Evolutionary conservation across 2,113 vertebrate genomes (phyloP).

Genomic region (Opisthocomus hoazin): DNA sequence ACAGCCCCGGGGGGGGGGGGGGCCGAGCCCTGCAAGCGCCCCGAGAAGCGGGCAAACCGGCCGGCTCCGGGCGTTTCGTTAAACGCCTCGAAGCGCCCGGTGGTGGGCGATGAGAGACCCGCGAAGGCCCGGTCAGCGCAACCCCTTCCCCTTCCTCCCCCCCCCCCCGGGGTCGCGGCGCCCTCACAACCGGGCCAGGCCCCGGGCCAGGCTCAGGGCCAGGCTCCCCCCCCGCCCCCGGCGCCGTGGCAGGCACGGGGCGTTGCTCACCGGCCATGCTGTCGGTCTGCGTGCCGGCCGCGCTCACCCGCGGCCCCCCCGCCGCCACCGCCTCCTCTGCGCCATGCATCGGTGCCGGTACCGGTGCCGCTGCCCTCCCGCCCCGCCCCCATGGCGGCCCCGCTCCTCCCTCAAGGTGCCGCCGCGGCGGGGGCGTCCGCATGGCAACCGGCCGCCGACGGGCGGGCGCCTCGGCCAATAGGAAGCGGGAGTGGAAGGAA

Average conservation of each 20-base stretch:
- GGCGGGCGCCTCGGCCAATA: not conserved
- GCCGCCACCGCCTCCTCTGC: not conserved
- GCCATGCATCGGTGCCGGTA: conserved; percentile 45
- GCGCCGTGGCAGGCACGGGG: not conserved
- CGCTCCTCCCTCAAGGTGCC: not conserved
- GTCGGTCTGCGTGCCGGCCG: conserved; percentile 68
- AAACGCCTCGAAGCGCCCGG: not conserved
- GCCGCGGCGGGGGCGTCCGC: not conserved
- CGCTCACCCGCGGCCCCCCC: conserved; percentile 23
- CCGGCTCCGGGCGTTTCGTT: not conserved
- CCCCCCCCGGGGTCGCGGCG: not conserved
- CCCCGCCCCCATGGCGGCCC: not conserved
- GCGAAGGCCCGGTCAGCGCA: too few species aligned
- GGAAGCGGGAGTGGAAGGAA: accelerated
- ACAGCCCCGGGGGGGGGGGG: not conserved
- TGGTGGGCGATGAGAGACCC: not conserved
- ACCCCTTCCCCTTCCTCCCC: not conserved
- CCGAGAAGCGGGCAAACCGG: not conserved
- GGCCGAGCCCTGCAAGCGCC: not conserved
- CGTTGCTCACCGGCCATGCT: conserved; percentile 68
- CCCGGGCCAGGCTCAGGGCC: too few species aligned
- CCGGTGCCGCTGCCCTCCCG: not conserved
- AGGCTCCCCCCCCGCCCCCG: not conserved
- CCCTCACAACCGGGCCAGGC: not conserved
- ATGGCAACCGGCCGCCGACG: not conserved